Conservation (phyloP, 1,140 invertebrate species). For the Gerris buenoi region DNA sequence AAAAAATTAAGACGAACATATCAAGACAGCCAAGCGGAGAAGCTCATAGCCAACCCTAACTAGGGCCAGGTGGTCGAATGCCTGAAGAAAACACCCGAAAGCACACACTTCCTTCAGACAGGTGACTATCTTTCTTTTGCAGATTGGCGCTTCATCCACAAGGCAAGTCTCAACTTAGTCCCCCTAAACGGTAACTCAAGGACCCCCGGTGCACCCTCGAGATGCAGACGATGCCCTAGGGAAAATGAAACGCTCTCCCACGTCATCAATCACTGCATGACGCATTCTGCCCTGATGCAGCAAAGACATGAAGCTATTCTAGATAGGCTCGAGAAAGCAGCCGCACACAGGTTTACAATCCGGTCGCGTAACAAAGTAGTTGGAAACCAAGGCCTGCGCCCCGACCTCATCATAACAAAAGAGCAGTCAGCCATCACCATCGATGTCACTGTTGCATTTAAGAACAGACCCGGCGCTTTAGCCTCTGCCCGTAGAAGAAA, state of each 20-base stretch:
- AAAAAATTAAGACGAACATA: background rate
- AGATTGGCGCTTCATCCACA: slow-evolving; percentile 25
- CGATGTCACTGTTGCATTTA: slow-evolving; percentile 29
- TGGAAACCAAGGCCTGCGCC: slow-evolving; percentile 16
- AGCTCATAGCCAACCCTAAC: background rate
- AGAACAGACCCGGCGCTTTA: slow-evolving; percentile 24
- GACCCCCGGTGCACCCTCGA: background rate
- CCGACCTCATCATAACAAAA: slow-evolving; percentile 25
- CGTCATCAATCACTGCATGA: slow-evolving; percentile 3
- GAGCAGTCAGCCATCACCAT: slow-evolving; percentile 20
- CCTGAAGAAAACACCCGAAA: background rate
- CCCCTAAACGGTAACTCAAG: slow-evolving; percentile 12
- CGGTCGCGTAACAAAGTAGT: slow-evolving; percentile 11
- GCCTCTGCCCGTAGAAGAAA: slow-evolving; percentile 16
- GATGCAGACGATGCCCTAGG: slow-evolving; percentile 13
- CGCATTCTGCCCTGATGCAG: background rate
- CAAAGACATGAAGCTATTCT: slow-evolving; percentile 4
- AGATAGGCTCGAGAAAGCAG: background rate
- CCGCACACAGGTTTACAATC: background rate
- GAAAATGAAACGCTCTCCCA: background rate
- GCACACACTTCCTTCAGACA: slow-evolving; percentile 13
- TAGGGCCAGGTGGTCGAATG: slow-evolving; percentile 14
- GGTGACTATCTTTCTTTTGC: slow-evolving; percentile 18
- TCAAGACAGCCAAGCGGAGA: background rate
- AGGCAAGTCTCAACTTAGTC: slow-evolving; percentile 17